These are phyloP conservation scores for Panagrolaimus sp. DNA, from an alignment of 1,140 invertebrate species.

Conservation along the genomic window DNA sequence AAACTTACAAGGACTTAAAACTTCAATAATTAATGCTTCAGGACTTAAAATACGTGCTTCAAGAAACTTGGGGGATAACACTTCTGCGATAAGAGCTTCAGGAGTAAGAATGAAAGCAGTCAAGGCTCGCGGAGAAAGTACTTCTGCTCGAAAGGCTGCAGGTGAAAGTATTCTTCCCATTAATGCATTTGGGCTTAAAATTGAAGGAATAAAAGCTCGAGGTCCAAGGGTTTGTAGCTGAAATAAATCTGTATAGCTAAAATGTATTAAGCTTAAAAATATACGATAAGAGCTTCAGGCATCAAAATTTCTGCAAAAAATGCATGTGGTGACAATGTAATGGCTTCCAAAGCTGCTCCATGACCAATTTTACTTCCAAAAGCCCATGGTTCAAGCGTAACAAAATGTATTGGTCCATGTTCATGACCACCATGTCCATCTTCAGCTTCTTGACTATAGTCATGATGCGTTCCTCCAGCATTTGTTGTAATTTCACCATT, in stretches of 20 bases:
- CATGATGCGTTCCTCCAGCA: not conserved
- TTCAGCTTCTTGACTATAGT: not conserved
- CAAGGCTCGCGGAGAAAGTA: conserved; percentile 7
- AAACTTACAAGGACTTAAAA: conserved; percentile 21
- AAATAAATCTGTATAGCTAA: not conserved
- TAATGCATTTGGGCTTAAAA: conserved; percentile 24
- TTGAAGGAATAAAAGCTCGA: conserved; percentile 27
- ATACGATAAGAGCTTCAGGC: conserved; percentile 9
- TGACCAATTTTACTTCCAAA: conserved; percentile 20
- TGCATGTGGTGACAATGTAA: conserved; percentile 23
- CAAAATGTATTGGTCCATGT: conserved; percentile 6
- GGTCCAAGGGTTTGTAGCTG: conserved; percentile 21
- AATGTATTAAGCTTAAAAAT: not conserved
- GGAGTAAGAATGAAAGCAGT: conserved; percentile 12
- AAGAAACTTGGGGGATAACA: conserved; percentile 20
- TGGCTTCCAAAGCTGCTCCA: conserved; percentile 17
- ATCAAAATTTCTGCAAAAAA: conserved; percentile 21
- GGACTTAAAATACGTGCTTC: conserved; percentile 20
- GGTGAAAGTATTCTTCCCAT: conserved; percentile 23
- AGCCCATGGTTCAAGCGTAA: conserved; percentile 14
- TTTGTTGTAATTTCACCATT: not conserved
- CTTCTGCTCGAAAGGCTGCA: conserved; percentile 20
- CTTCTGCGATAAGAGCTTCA: conserved; percentile 23
- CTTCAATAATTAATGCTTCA: conserved; percentile 23
- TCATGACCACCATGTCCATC: not conserved